Conservation (phyloP, 2,888 invertebrate genomes). For the Calephelis perditalis region DNA sequence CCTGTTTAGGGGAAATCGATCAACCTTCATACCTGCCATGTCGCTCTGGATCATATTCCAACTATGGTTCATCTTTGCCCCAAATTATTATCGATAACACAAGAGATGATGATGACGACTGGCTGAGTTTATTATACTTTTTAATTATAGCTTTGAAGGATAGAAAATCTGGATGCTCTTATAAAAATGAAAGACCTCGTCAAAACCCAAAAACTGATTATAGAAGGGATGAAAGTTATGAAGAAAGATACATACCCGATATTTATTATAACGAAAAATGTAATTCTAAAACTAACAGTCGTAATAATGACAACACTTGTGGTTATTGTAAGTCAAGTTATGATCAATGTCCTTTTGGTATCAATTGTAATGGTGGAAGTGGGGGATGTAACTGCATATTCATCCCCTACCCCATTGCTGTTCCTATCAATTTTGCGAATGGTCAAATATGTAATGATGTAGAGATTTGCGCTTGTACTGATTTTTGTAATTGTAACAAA, state of each 20-base stretch:
- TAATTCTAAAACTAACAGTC: background rate
- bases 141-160: constrained; percentile 47
- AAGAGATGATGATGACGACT: constrained; percentile 35
- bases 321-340: background rate
- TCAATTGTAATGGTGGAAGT: constrained; percentile 11
- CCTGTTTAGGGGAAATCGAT: background rate
- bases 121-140: constrained; percentile 41
- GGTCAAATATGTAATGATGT: constrained; percentile 18
- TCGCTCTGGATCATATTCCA: constrained; percentile 40
- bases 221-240: background rate
- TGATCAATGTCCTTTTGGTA: background rate
- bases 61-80: background rate
- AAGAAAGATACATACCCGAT: background rate
- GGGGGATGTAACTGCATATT: constrained; percentile 21
- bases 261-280: constrained; percentile 3
- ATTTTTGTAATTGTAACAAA: constrained; percentile 3
- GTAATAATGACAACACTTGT: background rate
- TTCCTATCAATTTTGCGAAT: constrained; percentile 23
- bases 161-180: constrained; percentile 20
- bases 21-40: constrained; percentile 29
- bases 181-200: constrained; percentile 16
- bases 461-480: background rate
- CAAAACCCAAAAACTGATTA: constrained; percentile 4
- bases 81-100: constrained; percentile 3
- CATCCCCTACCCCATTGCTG: constrained; percentile 31